These are phyloP conservation scores for Ferrisia virgata DNA, from an alignment of 2,888 invertebrate species.

Conservation along the genomic window DNA sequence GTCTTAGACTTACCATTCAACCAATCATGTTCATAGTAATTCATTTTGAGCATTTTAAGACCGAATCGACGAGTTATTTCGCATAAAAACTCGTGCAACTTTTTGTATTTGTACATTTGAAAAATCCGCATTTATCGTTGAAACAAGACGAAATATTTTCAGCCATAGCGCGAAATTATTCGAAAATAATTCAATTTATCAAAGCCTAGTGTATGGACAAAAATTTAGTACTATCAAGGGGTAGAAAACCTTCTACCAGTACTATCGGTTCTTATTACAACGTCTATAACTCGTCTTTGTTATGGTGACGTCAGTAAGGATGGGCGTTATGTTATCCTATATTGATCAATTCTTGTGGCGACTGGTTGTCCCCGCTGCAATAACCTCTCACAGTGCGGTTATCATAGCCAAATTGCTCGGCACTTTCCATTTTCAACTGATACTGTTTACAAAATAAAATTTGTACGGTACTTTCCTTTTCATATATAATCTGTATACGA, in stretches of 20 bases:
- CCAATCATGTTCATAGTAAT: too few species aligned
- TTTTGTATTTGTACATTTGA: too few species aligned
- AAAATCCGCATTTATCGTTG: too few species aligned
- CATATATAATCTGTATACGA: not conserved
- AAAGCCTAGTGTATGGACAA: not conserved
- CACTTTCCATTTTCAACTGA: conserved; percentile 14
- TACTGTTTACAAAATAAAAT: conserved; percentile 10
- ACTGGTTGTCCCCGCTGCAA: conserved; percentile 41
- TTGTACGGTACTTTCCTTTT: not conserved
- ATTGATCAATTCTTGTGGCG: conserved; percentile 43
- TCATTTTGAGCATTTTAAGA: too few species aligned
- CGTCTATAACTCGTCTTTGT: conserved; percentile 18
- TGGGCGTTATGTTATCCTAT: conserved; percentile 41
- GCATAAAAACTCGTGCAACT: too few species aligned
- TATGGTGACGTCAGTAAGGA: conserved; percentile 35
- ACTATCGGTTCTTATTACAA: conserved; percentile 40
- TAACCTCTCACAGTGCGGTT: conserved; percentile 34
- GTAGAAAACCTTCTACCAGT: not conserved
- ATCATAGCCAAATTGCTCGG: conserved; percentile 38
- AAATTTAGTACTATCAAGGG: not conserved
- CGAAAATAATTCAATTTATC: not conserved
- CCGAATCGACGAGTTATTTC: too few species aligned
- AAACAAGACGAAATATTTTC: too few species aligned
- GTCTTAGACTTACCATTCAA: too few species aligned
- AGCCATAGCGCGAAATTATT: too few species aligned